phyloP scores from a whole-genome alignment of 1,140 invertebrate genomes.

The Ephestia elutella region DNA sequence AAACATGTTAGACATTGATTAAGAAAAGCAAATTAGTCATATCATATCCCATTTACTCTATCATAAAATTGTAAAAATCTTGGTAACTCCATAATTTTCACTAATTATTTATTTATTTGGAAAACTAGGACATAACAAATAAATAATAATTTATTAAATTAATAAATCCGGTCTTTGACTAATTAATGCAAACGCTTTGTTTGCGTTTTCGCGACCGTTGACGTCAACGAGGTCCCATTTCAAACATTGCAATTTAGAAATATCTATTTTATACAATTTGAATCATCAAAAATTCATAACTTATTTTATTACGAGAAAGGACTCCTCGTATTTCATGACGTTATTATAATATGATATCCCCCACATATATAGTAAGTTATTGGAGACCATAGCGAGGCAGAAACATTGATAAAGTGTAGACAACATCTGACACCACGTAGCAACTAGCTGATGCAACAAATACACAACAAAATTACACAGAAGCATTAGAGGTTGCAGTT shows the following conservation, averaged over 20 bases:
- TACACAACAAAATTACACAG: not conserved
- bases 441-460: conserved; percentile 5
- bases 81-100: not conserved
- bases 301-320: not conserved
- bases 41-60: not conserved
- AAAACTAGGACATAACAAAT: too few relatives aligned
- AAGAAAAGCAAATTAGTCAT: not conserved
- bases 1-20: not conserved
- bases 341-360: not conserved
- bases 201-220: not conserved
- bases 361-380: not conserved
- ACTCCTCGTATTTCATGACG: not conserved
- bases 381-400: not conserved
- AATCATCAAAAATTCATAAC: too few relatives aligned
- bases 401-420: not conserved
- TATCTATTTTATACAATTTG: too few relatives aligned
- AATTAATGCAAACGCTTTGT: too few relatives aligned
- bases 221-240: not conserved
- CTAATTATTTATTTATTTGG: too few relatives aligned
- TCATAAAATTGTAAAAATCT: not conserved
- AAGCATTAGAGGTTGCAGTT: not conserved
- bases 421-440: not conserved
- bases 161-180: too few relatives aligned
- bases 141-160: too few relatives aligned
- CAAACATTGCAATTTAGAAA: not conserved